Base-by-base conservation (phyloP, 2,888 invertebrate genomes). In the Pollenia amentaria region DNA sequence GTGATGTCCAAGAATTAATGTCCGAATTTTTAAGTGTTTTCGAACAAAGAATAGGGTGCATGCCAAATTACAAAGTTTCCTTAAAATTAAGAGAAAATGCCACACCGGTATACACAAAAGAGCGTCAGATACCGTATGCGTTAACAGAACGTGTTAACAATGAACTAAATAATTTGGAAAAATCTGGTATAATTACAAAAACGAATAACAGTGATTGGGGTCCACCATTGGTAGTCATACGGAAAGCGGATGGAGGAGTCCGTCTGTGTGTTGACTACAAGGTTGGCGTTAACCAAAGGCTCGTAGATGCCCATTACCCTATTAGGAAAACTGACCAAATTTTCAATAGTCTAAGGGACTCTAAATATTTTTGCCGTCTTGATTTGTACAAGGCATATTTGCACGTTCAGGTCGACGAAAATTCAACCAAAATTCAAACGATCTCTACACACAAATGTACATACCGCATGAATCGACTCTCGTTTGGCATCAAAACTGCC, bases 301-400 rank as follows among this genome's bases (percentile, higher is more conserved):
- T 77, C 14, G 55, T 77, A 14, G 21, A 21, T 44, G 42, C 69
- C 3, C 48, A 78, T 9, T 75, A 75, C 3, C 75, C 48, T 1
- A 62, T 75, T 3, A 14, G 75, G 14, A 65, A 44, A 76, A 78
- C 82, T 6, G 82, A 82, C 10, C n/a, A 82, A 1, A 72, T 85
- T 65, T 70, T 86, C 9, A 77, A 72, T 42, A 82, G 64, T 16
- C 62, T 78, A 1, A 81, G 67, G 1, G 64, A 64, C 12, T 81
- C 78, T 8, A 29, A 29, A 29, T 29, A 29, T 3, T 29, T 29
- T 29, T 29, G 29, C 29, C 29, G 29, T 3, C 29, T 82, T 4
- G 76, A 80, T 73, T 53, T 87, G 14, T 82, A 48, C 3, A 29
- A 29, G 3, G 29, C 29, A 29, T 29, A 29, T 29, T 29, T 29